phyloP scores from a whole-genome alignment of 2,797 vertebrate genomes.

The Peromyscus nudipes region DNA sequence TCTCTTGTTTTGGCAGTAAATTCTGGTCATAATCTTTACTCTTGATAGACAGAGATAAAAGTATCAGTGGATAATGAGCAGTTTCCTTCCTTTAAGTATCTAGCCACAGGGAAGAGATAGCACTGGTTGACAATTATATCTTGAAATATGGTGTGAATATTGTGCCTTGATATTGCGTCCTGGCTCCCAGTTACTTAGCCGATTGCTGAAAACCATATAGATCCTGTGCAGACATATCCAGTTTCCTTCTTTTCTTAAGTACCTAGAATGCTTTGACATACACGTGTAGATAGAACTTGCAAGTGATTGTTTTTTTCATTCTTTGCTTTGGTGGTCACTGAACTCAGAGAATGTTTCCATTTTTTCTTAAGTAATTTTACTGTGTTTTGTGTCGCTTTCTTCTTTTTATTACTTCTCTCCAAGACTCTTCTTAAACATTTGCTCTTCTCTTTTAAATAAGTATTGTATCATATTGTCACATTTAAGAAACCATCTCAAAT shows the following conservation, averaged over 20 bases:
- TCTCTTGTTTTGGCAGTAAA: background rate
- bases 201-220: background rate
- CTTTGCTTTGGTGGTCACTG: slow-evolving; percentile 38
- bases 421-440: slow-evolving; percentile 12
- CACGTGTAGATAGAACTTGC: background rate
- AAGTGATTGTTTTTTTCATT: background rate
- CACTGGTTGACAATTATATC: background rate
- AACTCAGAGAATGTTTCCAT: background rate
- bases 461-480: slow-evolving; percentile 24
- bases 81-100: background rate
- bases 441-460: slow-evolving; percentile 41
- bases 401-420: background rate
- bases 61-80: rapidly evolving
- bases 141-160: background rate
- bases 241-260: background rate
- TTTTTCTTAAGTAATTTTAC: slow-evolving; percentile 31
- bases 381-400: background rate
- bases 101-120: background rate
- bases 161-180: background rate
- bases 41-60: background rate
- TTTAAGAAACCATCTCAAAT: slow-evolving; percentile 65
- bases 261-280: background rate
- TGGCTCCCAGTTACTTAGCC: background rate
- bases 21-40: background rate
- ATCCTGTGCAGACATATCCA: background rate